Base-by-base conservation (phyloP, 2,797 vertebrate species). In the Erithacus rubecula region DNA sequence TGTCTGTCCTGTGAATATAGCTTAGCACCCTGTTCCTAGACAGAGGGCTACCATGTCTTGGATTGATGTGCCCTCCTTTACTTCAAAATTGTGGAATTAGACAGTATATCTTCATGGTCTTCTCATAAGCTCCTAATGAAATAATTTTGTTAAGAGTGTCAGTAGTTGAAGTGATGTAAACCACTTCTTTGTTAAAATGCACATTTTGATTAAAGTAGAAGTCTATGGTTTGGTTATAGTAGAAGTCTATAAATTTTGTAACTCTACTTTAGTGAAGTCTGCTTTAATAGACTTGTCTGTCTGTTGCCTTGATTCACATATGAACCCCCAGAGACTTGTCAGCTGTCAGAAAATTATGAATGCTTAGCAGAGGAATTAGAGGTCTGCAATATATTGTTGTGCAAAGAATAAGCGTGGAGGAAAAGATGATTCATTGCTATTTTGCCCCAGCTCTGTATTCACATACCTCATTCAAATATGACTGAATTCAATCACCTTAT, bases 31-130 rank as follows among this genome's bases (percentile, higher is more conserved):
- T 77, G 21, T 53, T 60, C 12, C 32, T 1, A 0, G 17, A 17
- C 4, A 11, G 29, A 68, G 29, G 18, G 6, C 0, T 1, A 0
- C 9, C 9, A 15, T 1, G 3, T 41, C 4, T 39, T 23, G 30
- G 19, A 10, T 3, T 39, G 32, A 59, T 39, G 16, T 70, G 29
- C 7, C 5, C 9, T 56, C 36, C 64, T 86, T 52, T 12, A 12
- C 41, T 84, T 58, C 12, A 71, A 56, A 74, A 8, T 15, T 15
- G 4, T 12, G 27, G 3, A 8, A 34, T 52, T 32, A 41, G 19
- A 10, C 18, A 43, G 12, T 39, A 0, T 39, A 3, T 71, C 20
- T 46, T 67, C 7, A 9, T 15, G 4, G 26, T 26, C 21, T 75
- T 83, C 80, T 53, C 13, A 29, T 53, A 47, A 81, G 5, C 5